These are phyloP conservation scores for Pseudoips prasinana DNA, from an alignment of 2,888 invertebrate genomes.

Conservation along the genomic window DNA sequence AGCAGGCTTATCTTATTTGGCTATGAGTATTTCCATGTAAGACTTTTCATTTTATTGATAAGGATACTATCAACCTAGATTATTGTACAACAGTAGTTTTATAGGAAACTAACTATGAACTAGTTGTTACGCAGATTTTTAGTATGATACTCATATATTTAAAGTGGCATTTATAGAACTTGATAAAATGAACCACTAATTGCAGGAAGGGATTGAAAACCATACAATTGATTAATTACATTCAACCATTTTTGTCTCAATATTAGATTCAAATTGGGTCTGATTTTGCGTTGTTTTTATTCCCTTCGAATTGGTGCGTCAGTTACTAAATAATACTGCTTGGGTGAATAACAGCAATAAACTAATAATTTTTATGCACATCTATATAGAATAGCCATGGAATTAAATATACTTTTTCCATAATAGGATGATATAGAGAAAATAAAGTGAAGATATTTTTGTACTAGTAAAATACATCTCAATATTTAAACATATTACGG, in stretches of 20 bases:
- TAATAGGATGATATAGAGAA: conserved; percentile 24
- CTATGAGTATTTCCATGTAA: conserved; percentile 46
- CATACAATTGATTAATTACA: no score
- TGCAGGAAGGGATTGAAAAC: no score
- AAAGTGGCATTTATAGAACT: conserved; percentile 31
- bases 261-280: no score
- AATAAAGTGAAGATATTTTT: conserved; percentile 66
- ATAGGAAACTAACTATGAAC: conserved; percentile 34
- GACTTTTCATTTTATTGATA: conserved; percentile 43
- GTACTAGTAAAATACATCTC: conserved; percentile 67
- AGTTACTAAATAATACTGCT: conserved; percentile 11
- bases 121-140: conserved; percentile 37
- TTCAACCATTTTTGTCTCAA: no score
- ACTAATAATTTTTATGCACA: conserved; percentile 26
- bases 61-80: conserved; percentile 42
- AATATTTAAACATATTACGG: conserved; percentile 32
- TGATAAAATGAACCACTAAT: conserved; percentile 24
- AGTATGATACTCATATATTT: conserved; percentile 39
- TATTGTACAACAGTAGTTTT: conserved; percentile 50
- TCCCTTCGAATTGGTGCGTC: no score
- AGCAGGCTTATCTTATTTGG: no score
- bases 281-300: no score
- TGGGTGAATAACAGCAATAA: conserved; percentile 26
- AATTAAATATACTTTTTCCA: conserved; percentile 23
- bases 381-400: conserved; percentile 21